Base-by-base conservation (phyloP, 2,888 invertebrate genomes). In the Beris chalybata region DNA sequence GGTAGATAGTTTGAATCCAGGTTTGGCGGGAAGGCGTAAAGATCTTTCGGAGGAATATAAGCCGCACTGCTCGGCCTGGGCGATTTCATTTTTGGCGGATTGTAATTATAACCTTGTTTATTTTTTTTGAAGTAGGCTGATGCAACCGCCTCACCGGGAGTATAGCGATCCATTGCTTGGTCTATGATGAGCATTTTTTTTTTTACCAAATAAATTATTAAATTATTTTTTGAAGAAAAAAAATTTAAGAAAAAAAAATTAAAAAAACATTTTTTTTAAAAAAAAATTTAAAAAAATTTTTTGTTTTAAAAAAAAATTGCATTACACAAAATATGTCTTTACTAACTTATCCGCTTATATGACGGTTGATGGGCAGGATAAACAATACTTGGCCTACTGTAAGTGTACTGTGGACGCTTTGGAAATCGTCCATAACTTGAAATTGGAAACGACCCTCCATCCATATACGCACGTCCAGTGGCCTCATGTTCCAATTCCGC, bases 1-100 rank as follows among this genome's bases (percentile, higher is more conserved):
- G 74, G 71, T 0, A 78, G 76, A 70, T 81, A 81, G n/a, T 75
- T 75, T 3, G 76, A 71, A 67, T 77, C 75, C 0, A 75, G 59
- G 52, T 76, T 76, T 1, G 80, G 80, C n/a, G 80, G 80, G 71
- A 80, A 80, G 1, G 78, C 72, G 68, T 79, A 80, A 0, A 77
- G 65, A 70, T 79, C 74, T 57, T 74, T 75, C 3, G 76, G 73
- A 4, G 66, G 64, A 9, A 48, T 30, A 38, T 66, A 66, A 5
- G 31, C 22, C 30, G 11, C n/a, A 6, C 31, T 5, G 15, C 58
- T 32, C 30, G 50, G 45, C 11, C 30, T 43, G 1, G 38, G 38
- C 15, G 38, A 7, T 57, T 56, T 56, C 47, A 48, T 64, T 59
- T 64, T 50, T 50, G 68, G 64, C 9, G 69, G 70, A 59, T 72